Base-by-base conservation (phyloP, 2,113 vertebrate genomes). In the Siniperca knerii region DNA sequence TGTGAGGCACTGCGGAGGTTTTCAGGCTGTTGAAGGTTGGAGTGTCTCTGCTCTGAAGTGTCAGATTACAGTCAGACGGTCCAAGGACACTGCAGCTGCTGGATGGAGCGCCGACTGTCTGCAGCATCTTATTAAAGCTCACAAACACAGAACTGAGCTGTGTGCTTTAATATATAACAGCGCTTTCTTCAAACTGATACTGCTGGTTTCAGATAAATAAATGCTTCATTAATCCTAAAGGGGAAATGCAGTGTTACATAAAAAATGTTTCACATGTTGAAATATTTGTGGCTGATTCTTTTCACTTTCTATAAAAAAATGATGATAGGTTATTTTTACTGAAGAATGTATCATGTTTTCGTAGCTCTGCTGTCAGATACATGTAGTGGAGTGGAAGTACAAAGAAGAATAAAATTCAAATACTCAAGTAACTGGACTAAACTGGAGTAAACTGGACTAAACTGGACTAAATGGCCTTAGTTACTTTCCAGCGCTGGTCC, bases 81-180 rank as follows among this genome's bases (percentile, higher is more conserved):
- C 57, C 80, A 87, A 91, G 90, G 90, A 89, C 90, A 91, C 90
- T 89, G 87, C 90, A 89, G 90, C 82, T 69, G 67, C 75, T 82
- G 78, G 75, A 64, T 9, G 52, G 42, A 66, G 70, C 65, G 12
- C 48, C 12, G 8, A 44, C 48, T 29, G 48, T 42, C 81, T 44
- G 48, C 33, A 75, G 75, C 75, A 54, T 75, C 25, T 52, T 29
- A 11, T 33, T 52, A 52, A 35, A 65, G 61, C 33, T 64, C 50
- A 23, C 23, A 29, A 18, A 6, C 23, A 58, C 35, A 4, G 21
- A 57, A n/a, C 37, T 40, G 52, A 20, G 52, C 20, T 50, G 48
- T 50, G 46, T 13, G 46, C 46, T 50, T 50, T 18, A 6, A 50
- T 50, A 50, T 50, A 21, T 3, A 23, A 55, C 21, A 7, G 8